Base-by-base conservation (phyloP, 2,113 vertebrate genomes). In the Poeciliopsis prolifica region DNA sequence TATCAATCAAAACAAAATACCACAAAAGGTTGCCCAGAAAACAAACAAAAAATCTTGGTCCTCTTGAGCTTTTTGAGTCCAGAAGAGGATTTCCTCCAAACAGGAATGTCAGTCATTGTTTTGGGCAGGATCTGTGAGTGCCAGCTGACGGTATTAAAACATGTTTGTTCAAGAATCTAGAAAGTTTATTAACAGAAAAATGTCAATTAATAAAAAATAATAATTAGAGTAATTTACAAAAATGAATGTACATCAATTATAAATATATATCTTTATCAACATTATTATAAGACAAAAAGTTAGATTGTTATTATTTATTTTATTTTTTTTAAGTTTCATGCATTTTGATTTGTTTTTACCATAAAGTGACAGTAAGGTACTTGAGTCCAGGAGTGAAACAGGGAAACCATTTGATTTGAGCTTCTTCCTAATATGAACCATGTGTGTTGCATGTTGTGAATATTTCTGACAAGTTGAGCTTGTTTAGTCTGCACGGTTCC, bases 401-500 rank as follows among this genome's bases (percentile, higher is more conserved):
- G 78, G 75, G 84, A 63, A 33, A 82, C 30, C 24, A 15, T 48
- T 75, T 77, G 74, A 65, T 83, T 85, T 80, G 54, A 33, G 62
- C 33, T 78, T 74, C 79, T 77, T 77, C 65, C 72, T 87, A 89
- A 91, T 69, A 31, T 22, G 65, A 78, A 84, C 89, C 92, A 91
- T 30, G 48, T 92, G 91, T 77, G 77, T 81, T 61, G 66, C 63
- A 31, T 58, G 70, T 70, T 65, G 61, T 62, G 79, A 90, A 77
- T 68, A 76, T 81, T 86, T 84, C 77, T 80, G 88, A 86, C 79
- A 87, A 77, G 83, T 88, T 85, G 29, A 77, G 77, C 71, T 71
- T 92, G 89, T 92, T 92, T 92, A 92, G 88, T 92, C 90, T 92
- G 87, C 70, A 1, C 33, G 75, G 84, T 88, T 90, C 79, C 65